Base-by-base conservation (phyloP, 92 coral and sea anemone genomes). In the Palythoa grandis region DNA sequence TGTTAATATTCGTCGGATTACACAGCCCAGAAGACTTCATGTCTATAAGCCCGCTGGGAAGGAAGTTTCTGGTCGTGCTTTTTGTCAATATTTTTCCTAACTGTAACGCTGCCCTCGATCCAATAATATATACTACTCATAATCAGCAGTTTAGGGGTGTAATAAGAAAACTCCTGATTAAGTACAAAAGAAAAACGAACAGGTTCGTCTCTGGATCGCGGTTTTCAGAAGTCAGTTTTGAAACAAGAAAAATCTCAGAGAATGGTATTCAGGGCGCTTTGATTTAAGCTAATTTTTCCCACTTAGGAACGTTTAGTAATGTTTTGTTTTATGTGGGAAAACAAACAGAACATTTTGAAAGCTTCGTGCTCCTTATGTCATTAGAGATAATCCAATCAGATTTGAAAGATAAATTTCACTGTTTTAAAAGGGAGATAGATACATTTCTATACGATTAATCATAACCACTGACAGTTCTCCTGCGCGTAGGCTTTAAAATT, bases 81-180 rank as follows among this genome's bases (percentile, higher is more conserved):
- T 94, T 94, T 40, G 96, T 94, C 13, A 75, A 92, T 70, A 74
- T 94, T 82, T 88, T 94, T 70, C 98, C 98, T 4, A 94, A 94
- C 86, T 76, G 91, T n/a, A 94, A 94, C 53, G 88, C 95, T 1
- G 98, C 98, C 2, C 88, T 94, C 47, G 91, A 94, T 77, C 98
- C 98, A 1, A 91, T 94, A 37, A 92, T 94, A 11, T 94, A 94
- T 83, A 92, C 98, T 35, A 93, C 95, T 2, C 92, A 94, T 52
- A 94, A 94, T 85, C 94, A 90, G 20, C 98, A 92, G 79, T 94
- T 94, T 74, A 65, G 94, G 74, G 88, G 88, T 56, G 98, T 92
- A n/a, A 87, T 93, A 29, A n/a, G 72, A 40, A 78, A 88, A 57
- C 83, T 92, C 73, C 38, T 91, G 5, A 86, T 7, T 52, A 86